A percentile compares a stretch with the other conserved stretches of the same genome.
Evolutionary conservation across 2,113 vertebrate genomes (phyloP).

Genomic region (Dinomys branickii): DNA sequence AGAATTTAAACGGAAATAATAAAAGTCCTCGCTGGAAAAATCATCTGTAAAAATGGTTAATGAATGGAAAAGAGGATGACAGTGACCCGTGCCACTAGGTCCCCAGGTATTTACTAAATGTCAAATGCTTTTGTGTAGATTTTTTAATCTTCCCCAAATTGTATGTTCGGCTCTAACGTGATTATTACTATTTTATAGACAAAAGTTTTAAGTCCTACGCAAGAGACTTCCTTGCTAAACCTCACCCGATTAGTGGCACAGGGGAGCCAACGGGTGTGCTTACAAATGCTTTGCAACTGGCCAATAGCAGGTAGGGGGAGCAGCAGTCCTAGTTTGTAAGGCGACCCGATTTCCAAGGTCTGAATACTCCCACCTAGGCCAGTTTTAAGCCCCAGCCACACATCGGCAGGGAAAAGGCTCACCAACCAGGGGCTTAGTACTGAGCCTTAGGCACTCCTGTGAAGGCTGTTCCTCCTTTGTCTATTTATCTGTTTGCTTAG

Average conservation of each 20-base stretch:
- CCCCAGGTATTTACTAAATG: not conserved
- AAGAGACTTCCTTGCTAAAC: not conserved
- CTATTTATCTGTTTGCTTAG: not conserved
- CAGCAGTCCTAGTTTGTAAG: not conserved
- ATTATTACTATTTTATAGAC: not conserved
- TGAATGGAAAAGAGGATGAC: not conserved
- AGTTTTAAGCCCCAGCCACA: not conserved
- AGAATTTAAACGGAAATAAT: not conserved
- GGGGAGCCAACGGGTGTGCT: not conserved
- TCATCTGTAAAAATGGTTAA: not conserved
- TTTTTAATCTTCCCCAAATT: not conserved
- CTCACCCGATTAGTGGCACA: not conserved
- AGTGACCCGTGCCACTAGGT: not conserved
- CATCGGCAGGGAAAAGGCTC: not conserved
- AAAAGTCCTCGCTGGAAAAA: not conserved
- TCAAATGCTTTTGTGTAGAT: not conserved
- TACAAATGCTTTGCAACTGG: not conserved
- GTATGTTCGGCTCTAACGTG: not conserved
- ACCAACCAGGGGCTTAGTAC: not conserved
- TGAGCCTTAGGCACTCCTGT: no score
- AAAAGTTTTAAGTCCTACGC: not conserved
- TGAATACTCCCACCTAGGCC: not conserved
- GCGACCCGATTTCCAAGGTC: not conserved
- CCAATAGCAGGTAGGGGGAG: accelerated
- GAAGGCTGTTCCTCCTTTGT: not conserved